Conservation (phyloP, 2,113 vertebrate genomes). For the Peromyscus californicus region DNA sequence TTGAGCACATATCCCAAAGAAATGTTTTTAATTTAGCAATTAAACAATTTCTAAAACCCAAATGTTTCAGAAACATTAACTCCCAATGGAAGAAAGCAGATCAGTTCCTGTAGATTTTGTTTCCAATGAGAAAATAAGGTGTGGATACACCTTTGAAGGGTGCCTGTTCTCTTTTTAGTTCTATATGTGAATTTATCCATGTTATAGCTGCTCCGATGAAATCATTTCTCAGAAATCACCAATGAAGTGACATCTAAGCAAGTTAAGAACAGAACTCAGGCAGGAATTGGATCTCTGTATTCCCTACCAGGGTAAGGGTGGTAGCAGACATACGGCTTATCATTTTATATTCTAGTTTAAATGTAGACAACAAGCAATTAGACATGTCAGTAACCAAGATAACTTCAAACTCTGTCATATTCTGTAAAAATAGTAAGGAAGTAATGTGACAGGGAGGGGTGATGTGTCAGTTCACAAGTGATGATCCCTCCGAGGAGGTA, state of each 20-base stretch:
- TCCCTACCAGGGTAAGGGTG: neutral
- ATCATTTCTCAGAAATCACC: constrained; percentile 25
- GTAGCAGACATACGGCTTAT: neutral
- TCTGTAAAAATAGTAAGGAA: neutral
- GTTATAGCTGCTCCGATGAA: neutral
- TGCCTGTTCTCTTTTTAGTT: neutral
- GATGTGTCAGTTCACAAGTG: neutral
- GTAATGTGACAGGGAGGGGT: neutral
- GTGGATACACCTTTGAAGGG: neutral
- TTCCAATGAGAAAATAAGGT: neutral
- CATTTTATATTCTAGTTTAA: neutral
- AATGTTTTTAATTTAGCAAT: neutral
- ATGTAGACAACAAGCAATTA: neutral
- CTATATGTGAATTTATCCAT: neutral
- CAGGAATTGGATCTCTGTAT: neutral
- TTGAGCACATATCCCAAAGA: neutral
- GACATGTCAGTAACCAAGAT: neutral
- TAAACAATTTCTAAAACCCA: neutral
- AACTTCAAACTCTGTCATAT: neutral
- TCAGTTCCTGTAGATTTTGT: neutral
- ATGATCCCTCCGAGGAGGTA: neutral
- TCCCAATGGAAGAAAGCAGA: neutral
- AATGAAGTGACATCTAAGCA: neutral
- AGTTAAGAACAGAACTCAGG: neutral
- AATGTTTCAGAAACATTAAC: neutral